Evolutionary conservation across 2,888 invertebrate species (phyloP), one percentile per base, ranked within the genome.

Genomic region (Perdita meconis): DNA sequence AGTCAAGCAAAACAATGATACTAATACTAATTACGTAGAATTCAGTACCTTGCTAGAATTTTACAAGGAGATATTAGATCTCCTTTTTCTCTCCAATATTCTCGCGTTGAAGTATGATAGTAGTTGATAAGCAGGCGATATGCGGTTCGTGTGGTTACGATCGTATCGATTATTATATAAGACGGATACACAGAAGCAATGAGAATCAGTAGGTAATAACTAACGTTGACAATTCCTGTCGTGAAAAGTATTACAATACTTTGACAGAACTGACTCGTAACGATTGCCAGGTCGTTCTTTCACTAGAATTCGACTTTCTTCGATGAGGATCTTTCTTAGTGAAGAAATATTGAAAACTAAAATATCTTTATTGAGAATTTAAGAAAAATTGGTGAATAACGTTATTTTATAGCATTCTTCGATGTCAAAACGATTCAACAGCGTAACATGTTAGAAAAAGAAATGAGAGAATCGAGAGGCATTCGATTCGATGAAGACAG

Each of bases 91-190:
- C 44, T 30, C 19, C 10, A 65, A 13, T 22, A 44, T 22, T 40
- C 47, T 34, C 13, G 19, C 26, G 38, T 67, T 71, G 50, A 60
- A 59, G n/a, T 30, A 51, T 50, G 61, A 24, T 47, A 60, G 53
- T 44, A 55, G 64, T 34, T 42, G 61, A 66, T 57, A 42, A 53
- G 70, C 61, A 69, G 47, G 61, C 19, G 63, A 70, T 70, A 70
- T 65, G 61, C 38, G 75, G 75, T 70, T 75, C 57, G 47, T 71
- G 68, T 51, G 75, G 75, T 81, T 26, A 57, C 66, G 79, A 81
- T 69, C 71, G 57, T 79, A 79, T 79, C 75, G 59, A 81, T 79
- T 81, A 81, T 81, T 81, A 75, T 65, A 50, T 81, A 81, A 81
- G 68, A 57, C 55, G 40, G 69, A 42, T 69, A 65, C 61, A 75